Evolutionary conservation across 2,797 vertebrate genomes (phyloP).

Genomic region (Myripristis murdjan): DNA sequence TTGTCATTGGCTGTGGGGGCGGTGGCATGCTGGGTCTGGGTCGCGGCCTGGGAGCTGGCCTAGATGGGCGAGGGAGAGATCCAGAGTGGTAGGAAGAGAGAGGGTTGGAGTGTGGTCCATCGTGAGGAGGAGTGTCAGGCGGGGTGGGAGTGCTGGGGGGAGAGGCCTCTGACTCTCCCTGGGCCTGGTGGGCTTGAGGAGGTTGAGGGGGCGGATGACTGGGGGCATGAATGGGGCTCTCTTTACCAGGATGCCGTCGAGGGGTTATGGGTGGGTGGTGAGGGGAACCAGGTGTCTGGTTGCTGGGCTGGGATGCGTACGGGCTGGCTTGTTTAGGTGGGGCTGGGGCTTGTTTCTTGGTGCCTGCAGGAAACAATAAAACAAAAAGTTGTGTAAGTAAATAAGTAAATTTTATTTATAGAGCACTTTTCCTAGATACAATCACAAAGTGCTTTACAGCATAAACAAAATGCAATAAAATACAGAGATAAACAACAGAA

Average conservation of each 20-base stretch:
- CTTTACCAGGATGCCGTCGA: slow-evolving; percentile 87
- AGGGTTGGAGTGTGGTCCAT: slow-evolving; percentile 60
- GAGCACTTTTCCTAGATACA: no score
- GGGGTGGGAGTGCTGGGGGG: slow-evolving; percentile 92
- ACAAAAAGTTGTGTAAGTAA: no score
- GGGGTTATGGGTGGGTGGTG: slow-evolving; percentile 79
- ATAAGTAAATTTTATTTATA: no score
- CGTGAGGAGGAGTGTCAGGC: slow-evolving; percentile 87
- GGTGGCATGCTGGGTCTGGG: slow-evolving; percentile 92
- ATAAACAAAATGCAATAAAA: no score
- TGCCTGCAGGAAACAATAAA: slow-evolving; percentile 79
- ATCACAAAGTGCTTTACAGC: no score
- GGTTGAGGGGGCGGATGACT: slow-evolving; percentile 94
- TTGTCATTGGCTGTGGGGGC: slow-evolving; percentile 88
- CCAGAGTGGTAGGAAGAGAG: slow-evolving; percentile 72
- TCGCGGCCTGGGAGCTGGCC: slow-evolving; percentile 91
- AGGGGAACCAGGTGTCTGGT: slow-evolving; percentile 44
- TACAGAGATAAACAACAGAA: no score
- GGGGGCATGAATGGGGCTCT: slow-evolving; percentile 90
- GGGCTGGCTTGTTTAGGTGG: slow-evolving; percentile 82
- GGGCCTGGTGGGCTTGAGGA: slow-evolving; percentile 79
- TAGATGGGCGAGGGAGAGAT: slow-evolving; percentile 88
- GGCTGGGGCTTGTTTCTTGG: slow-evolving; percentile 94
- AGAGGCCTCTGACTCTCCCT: slow-evolving; percentile 81
- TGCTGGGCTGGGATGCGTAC: slow-evolving; percentile 75